Evolutionary conservation across 2,113 vertebrate genomes (phyloP).

Genomic region (Siniperca knerii): DNA sequence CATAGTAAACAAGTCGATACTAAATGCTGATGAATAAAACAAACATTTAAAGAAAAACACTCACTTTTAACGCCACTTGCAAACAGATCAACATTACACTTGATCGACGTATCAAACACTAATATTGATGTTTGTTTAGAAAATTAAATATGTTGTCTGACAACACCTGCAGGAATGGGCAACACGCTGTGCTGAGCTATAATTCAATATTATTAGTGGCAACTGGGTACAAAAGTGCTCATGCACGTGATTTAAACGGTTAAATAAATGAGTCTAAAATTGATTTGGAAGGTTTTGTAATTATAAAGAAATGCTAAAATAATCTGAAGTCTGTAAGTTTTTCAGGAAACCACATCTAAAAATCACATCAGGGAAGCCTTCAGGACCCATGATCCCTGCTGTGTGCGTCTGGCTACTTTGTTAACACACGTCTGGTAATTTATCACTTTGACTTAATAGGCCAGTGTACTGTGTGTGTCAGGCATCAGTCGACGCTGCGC

Average conservation of each 20-base stretch:
- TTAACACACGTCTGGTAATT: constrained; percentile 56
- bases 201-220: constrained; percentile 10
- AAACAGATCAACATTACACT: constrained; percentile 33
- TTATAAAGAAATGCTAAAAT: not conserved
- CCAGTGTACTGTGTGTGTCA: constrained; percentile 11
- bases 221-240: not conserved
- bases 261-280: not conserved
- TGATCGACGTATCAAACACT: constrained; percentile 17
- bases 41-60: constrained; percentile 27
- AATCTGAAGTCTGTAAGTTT: constrained; percentile 10
- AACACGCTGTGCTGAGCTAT: constrained; percentile 44
- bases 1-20: constrained; percentile 38
- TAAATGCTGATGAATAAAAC: constrained; percentile 51
- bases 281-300: not conserved
- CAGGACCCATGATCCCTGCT: constrained; percentile 57
- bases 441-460: constrained; percentile 61
- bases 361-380: constrained; percentile 43
- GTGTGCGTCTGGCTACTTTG: constrained; percentile 54
- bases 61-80: constrained; percentile 5
- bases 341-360: constrained; percentile 50
- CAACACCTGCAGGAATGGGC: constrained; percentile 35
- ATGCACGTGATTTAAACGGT: constrained; percentile 1
- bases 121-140: constrained; percentile 32
- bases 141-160: constrained; percentile 34
- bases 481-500: not conserved